These are phyloP conservation scores for Thunnus albacares DNA, from an alignment of 2,797 vertebrate genomes.

Conservation along the genomic window DNA sequence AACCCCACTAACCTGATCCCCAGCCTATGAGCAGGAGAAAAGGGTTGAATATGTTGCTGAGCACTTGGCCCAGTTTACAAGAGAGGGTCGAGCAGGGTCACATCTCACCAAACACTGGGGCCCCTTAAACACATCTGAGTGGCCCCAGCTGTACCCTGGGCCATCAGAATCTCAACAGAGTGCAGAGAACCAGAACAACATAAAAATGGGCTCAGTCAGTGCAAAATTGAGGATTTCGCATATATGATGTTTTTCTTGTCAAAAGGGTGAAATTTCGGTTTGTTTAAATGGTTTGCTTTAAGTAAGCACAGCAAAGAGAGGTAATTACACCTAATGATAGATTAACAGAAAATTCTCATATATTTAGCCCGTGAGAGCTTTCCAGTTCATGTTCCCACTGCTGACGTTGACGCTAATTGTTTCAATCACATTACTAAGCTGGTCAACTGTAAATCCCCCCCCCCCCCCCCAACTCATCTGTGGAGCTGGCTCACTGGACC, in stretches of 20 bases:
- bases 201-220: conserved; percentile 38
- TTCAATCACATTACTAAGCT: conserved; percentile 77
- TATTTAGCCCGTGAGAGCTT: conserved; percentile 28
- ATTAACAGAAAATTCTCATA: conserved; percentile 45
- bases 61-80: conserved; percentile 83
- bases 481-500: conserved; percentile 50
- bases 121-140: conserved; percentile 81
- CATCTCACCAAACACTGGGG: conserved; percentile 80
- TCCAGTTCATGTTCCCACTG: conserved; percentile 37
- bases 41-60: conserved; percentile 58
- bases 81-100: conserved; percentile 82
- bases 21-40: conserved; percentile 50
- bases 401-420: conserved; percentile 76
- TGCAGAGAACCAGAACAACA: conserved; percentile 69
- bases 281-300: conserved; percentile 53
- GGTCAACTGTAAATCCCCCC: conserved; percentile 73
- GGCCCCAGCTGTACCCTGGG: conserved; percentile 75
- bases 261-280: conserved; percentile 42
- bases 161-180: conserved; percentile 66
- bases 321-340: conserved; percentile 63
- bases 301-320: conserved; percentile 46
- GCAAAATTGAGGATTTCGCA: conserved; percentile 34
- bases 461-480: conserved; percentile 16
- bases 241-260: conserved; percentile 59
- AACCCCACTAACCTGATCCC: conserved; percentile 46